Evolutionary conservation across 2,797 vertebrate genomes (phyloP).

Genomic region (Neoniphon sammara): DNA sequence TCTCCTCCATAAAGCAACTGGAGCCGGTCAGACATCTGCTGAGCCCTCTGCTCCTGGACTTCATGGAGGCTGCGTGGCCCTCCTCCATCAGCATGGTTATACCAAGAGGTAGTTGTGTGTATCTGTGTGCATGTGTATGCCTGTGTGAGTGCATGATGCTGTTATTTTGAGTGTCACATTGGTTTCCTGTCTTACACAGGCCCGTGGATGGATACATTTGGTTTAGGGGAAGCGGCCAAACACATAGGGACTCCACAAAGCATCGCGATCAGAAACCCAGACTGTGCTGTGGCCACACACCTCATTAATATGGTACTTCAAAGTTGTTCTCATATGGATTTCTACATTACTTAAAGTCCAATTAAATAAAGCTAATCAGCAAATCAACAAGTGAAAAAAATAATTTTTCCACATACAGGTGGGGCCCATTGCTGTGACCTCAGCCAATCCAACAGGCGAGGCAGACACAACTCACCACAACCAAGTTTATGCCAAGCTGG

Average conservation of each 20-base stretch:
- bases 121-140: conserved; percentile 21
- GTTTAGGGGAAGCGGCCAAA: conserved; percentile 87
- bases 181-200: conserved; percentile 75
- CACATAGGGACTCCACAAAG: conserved; percentile 90
- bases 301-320: conserved; percentile 86
- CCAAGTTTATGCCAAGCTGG: conserved; percentile 90
- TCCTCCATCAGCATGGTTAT: conserved; percentile 93
- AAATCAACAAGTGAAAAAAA: neutral
- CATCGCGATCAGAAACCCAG: conserved; percentile 89
- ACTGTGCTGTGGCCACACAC: conserved; percentile 90
- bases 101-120: conserved; percentile 83
- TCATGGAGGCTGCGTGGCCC: conserved; percentile 92
- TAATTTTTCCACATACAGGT: conserved; percentile 77
- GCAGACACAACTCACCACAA: conserved; percentile 95
- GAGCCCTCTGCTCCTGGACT: conserved; percentile 88
- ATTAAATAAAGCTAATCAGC: neutral
- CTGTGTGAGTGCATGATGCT: neutral
- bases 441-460: conserved; percentile 92
- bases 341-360: neutral
- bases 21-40: conserved; percentile 88
- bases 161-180: neutral
- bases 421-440: conserved; percentile 91
- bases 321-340: neutral
- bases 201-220: conserved; percentile 89
- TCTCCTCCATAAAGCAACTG: conserved; percentile 89